These are phyloP conservation scores for Cepaea hortensis DNA, from an alignment of 2,888 invertebrate species.

Conservation along the genomic window DNA sequence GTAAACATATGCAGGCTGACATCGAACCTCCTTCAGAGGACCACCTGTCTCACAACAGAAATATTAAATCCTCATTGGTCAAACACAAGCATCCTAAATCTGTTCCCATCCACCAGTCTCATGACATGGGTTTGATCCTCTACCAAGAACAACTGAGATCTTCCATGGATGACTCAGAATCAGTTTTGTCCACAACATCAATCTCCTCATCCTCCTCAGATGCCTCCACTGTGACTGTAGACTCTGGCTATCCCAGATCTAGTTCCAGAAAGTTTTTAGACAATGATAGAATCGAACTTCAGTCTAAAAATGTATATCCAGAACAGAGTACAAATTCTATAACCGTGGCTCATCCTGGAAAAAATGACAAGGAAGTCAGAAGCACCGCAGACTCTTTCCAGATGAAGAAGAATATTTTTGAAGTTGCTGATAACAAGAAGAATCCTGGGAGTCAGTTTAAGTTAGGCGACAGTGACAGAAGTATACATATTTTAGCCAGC, in stretches of 20 bases:
- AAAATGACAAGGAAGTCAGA: background rate
- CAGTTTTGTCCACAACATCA: conserved; percentile 30
- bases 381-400: background rate
- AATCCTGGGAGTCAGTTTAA: background rate
- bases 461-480: background rate
- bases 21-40: background rate
- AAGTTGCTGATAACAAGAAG: background rate
- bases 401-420: background rate
- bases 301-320: no score
- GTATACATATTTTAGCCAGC: background rate
- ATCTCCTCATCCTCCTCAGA: conserved; percentile 39
- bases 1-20: background rate
- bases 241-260: conserved; percentile 36
- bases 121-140: conserved; percentile 27
- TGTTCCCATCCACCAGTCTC: conserved; percentile 34
- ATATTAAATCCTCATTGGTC: conserved; percentile 9
- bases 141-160: conserved; percentile 2
- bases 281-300: background rate
- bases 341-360: no score
- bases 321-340: background rate
- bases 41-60: conserved; percentile 7
- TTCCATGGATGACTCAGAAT: conserved; percentile 39
- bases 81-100: conserved; percentile 10
- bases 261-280: background rate
- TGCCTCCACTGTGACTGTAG: conserved; percentile 32